A percentile compares a stretch with the other conserved stretches of the same genome.
These are phyloP conservation scores for Conopomorpha cramerella DNA, from an alignment of 1,140 invertebrate genomes.

Conservation along the genomic window DNA sequence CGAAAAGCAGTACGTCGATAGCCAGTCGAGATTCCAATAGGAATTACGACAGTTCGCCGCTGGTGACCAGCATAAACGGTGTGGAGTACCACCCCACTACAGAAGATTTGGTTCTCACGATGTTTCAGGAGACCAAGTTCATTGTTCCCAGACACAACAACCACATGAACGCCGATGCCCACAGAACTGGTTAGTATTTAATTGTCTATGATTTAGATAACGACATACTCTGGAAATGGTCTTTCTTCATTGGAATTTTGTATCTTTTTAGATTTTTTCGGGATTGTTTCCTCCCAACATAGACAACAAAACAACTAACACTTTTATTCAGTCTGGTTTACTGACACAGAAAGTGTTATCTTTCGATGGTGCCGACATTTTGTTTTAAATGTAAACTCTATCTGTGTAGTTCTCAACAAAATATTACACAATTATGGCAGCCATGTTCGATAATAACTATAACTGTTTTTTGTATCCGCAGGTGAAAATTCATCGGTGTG, in stretches of 20 bases:
- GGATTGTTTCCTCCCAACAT: too few species aligned
- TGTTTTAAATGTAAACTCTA: too few species aligned
- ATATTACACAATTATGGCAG: too few species aligned
- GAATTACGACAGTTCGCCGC: constrained; percentile 40
- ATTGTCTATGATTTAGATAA: too few species aligned
- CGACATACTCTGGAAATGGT: too few species aligned
- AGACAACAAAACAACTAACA: too few species aligned
- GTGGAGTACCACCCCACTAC: constrained; percentile 53
- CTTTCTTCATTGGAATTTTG: too few species aligned
- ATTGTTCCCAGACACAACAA: constrained; percentile 37
- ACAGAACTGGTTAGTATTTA: constrained; percentile 31
- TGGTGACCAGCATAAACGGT: constrained; percentile 47
- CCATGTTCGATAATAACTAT: constrained; percentile 1
- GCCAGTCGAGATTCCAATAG: constrained; percentile 24
- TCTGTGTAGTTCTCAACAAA: too few species aligned
- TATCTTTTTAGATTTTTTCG: too few species aligned
- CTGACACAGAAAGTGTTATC: too few species aligned
- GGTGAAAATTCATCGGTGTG: constrained; percentile 45
- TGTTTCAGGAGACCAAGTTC: constrained; percentile 51
- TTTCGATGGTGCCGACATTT: too few species aligned
- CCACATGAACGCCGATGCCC: constrained; percentile 40
- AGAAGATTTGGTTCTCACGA: constrained; percentile 45
- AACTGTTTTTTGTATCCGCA: constrained; percentile 17
- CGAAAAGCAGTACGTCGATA: constrained; percentile 11
- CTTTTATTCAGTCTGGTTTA: too few species aligned